Evolutionary conservation across 2,797 vertebrate genomes (phyloP), one percentile per base, ranked within the genome.

Genomic region (Furcifer pardalis): DNA sequence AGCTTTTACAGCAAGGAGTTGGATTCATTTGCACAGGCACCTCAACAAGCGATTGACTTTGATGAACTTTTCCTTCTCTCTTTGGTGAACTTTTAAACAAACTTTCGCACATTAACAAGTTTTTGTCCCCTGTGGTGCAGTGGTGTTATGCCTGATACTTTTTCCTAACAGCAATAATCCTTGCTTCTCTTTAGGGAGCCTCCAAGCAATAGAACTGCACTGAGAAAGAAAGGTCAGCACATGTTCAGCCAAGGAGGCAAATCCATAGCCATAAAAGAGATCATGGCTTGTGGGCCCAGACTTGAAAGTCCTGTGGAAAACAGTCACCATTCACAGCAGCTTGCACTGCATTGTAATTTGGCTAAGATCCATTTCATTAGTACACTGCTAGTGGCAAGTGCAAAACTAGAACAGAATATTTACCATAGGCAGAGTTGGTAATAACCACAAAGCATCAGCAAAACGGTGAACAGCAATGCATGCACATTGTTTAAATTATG

Each of bases 1-100:
- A 68, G 90, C 90, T 91, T 90, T 88, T 92, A 90, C 89, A 91
- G 91, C 88, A 91, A 86, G 69, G 42, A 52, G 37, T 56, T 23
- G 10, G 66, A 72, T 77, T 81, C 81, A 72, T 72, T 87, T 77
- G 82, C 82, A 71, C 6, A 44, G 65, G 32, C 23, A 12, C 75
- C 82, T 91, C 92, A 88, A 79, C 86, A 68, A 89, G 84, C 59
- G 83, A 82, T 86, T 0, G 0, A 86, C 89, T 90, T 87, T 92
- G 91, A 90, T 59, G 60, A 90, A 89, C 73, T 88, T 77, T 89
- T 59, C 0, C 81, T 89, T 87, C 44, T 85, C 86, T 89, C 79
- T 86, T 81, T 0, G 0, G 84, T 89, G 90, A 92, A 90, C 90
- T 87, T 79, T 84, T 71, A 75, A 91, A 82, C 79, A 91, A 92